These are phyloP conservation scores for Rapana venosa DNA, from an alignment of 2,888 invertebrate genomes.

Conservation along the genomic window DNA sequence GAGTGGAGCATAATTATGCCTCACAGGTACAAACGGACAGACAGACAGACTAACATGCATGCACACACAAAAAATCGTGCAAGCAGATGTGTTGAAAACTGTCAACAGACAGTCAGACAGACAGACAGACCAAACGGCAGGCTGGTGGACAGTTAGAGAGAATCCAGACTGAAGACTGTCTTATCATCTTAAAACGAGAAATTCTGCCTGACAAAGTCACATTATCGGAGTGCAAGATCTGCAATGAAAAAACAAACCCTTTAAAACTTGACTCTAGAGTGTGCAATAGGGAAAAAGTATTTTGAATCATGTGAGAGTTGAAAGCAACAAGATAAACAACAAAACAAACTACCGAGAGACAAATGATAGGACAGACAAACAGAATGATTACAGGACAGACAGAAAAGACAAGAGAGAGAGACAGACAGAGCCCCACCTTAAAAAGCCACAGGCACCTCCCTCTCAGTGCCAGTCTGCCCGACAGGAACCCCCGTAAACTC, in stretches of 20 bases:
- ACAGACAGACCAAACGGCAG: background rate
- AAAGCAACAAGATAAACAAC: no score
- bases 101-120: background rate
- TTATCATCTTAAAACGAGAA: no score
- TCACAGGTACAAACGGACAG: no score
- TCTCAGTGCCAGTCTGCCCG: constrained; percentile 87
- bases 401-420: background rate
- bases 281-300: no score
- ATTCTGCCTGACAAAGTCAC: no score
- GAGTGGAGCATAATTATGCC: no score
- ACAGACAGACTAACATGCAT: background rate
- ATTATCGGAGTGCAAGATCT: no score
- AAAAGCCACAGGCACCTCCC: constrained; percentile 94
- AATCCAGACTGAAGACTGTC: constrained; percentile 62
- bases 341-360: background rate
- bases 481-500: constrained; percentile 95
- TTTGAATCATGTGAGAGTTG: no score
- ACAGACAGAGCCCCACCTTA: constrained; percentile 81
- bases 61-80: background rate
- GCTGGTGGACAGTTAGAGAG: background rate
- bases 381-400: background rate
- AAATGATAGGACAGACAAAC: background rate
- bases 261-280: no score
- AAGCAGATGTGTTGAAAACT: background rate
- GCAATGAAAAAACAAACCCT: no score